Evolutionary conservation across 1,140 invertebrate species (phyloP), one percentile per base, ranked within the genome.

Genomic region (Ectropis grisescens): DNA sequence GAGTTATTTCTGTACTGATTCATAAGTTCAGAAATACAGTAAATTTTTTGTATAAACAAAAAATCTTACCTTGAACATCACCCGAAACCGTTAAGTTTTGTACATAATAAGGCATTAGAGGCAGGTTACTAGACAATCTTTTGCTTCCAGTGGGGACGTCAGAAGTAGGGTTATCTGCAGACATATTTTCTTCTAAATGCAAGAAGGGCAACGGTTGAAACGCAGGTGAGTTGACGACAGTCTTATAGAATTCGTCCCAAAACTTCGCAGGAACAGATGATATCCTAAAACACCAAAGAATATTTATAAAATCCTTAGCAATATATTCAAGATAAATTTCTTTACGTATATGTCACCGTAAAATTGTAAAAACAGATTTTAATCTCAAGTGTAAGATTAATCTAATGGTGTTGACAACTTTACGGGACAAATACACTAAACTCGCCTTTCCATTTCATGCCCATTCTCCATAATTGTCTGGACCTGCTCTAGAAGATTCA

Each of bases 181-280:
- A 29, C 8, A 23, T 13, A 0, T 26, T 10, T 32, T 27, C 14
- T 13, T 52, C 34, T 13, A 52, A 11, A 22, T 38, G 52, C 2
- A 80, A 47, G 39, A 75, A 80, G n/a, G 61, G 40, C 9, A 48
- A 12, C 2, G 75, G 68, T 49, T 78, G 58, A 7, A 53, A 44
- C 1, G 60, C 66, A 0, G 75, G 70, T 0, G 72, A 74, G 33
- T 48, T 51, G 2, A 58, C 44, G 5, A 62, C 13, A 4, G 58
- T 28, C 35, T 69, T 68, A 37, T 75, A 75, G 19, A 67, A 54
- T 40, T 75, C 64, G 16, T 66, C 60, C 64, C 62, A 71, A 33
- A 78, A 74, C 13, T 38, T 60, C 1, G 43, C 39, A 9, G 57
- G 46, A 3, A 76, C 14, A n/a, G 65, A 64, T 13, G 69, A 72